Percentiles rank a stretch among this genome's conserved stretches.
phyloP scores from a whole-genome alignment of 2,888 invertebrate genomes.

The Nebria salina region DNA sequence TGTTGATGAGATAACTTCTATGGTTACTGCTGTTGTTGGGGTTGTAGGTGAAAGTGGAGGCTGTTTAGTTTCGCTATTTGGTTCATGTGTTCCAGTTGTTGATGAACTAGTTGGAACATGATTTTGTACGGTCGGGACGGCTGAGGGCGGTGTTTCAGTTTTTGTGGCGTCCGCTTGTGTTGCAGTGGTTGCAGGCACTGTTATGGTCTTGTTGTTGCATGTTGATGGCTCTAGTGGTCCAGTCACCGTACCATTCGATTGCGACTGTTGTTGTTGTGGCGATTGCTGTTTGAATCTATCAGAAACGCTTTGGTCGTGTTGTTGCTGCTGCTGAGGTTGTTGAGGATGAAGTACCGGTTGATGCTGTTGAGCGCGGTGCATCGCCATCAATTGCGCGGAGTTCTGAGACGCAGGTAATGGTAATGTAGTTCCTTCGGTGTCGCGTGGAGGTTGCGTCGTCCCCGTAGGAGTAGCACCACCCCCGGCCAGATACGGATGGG shows the following conservation, averaged over 20 bases:
- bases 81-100: conserved; percentile 16
- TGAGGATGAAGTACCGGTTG: conserved; percentile 30
- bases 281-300: conserved; percentile 26
- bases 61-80: conserved; percentile 26
- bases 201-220: conserved; percentile 22
- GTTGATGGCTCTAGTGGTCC: conserved; percentile 14
- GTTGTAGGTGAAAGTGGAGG: conserved; percentile 55
- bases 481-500: conserved; percentile 21
- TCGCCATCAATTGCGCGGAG: conserved; percentile 40
- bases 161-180: conserved; percentile 60
- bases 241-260: conserved; percentile 30
- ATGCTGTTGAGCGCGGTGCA: conserved; percentile 36
- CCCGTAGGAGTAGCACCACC: neutral
- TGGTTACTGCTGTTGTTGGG: conserved; percentile 57
- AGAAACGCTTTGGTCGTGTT: neutral
- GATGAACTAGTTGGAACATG: conserved; percentile 38
- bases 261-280: conserved; percentile 29
- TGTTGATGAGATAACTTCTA: conserved; percentile 37
- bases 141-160: conserved; percentile 59
- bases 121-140: conserved; percentile 53
- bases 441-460: conserved; percentile 5
- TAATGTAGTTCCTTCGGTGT: conserved; percentile 38
- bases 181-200: conserved; percentile 42
- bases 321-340: conserved; percentile 33
- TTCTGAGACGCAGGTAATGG: conserved; percentile 41